Conservation (phyloP, 2,888 invertebrate species). For the Frankliniella intonsa region DNA sequence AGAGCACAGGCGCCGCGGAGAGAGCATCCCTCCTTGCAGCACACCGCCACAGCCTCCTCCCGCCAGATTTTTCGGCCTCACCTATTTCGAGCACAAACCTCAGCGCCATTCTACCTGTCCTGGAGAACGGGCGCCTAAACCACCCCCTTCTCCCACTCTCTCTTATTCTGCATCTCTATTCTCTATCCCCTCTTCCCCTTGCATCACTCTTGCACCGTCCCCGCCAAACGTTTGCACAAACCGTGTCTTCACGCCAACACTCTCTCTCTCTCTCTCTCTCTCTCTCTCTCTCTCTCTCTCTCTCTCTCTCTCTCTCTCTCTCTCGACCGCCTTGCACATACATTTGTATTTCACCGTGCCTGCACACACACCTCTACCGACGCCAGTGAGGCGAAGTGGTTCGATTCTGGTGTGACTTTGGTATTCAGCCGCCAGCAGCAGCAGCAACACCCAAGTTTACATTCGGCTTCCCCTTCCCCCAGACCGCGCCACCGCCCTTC, state of each 20-base stretch:
- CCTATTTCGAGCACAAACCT: too few species aligned
- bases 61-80: too few species aligned
- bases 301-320: background rate
- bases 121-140: too few species aligned
- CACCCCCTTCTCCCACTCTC: too few species aligned
- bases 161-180: too few species aligned
- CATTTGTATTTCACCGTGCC: too few species aligned
- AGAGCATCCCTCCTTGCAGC: too few species aligned
- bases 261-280: constrained; percentile 8
- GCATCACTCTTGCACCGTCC: too few species aligned
- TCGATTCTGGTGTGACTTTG: constrained; percentile 1
- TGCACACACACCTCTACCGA: background rate
- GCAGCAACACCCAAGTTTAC: background rate
- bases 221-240: background rate
- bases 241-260: background rate
- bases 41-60: too few species aligned
- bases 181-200: too few species aligned
- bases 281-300: constrained; percentile 22
- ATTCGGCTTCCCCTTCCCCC: background rate
- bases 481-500: background rate
- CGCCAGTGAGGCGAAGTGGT: background rate
- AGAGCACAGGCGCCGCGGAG: too few species aligned
- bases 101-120: too few species aligned
- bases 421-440: background rate
- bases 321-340: background rate